Evolutionary conservation across 2,888 invertebrate genomes (phyloP), one percentile per base, ranked within the genome.

Genomic region (Teinopalpus imperialis): DNA sequence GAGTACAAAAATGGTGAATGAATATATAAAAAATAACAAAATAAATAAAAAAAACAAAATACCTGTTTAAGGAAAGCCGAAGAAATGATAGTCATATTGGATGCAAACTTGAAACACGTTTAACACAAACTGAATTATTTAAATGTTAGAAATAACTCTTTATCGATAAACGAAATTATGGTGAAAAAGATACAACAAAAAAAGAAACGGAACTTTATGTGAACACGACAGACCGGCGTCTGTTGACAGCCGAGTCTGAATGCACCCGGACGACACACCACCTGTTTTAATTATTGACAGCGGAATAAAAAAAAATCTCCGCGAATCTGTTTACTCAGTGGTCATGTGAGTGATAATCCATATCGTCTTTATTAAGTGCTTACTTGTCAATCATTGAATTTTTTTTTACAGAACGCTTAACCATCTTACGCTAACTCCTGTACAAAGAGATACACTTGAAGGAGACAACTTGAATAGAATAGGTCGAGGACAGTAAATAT

Each of bases 311-410:
- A 16, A 27, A 39, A 30, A 29, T 26, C 9, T 27, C 18, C 8
- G 14, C n/a, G 21, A 24, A 30, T 24, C 10, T 24, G 24, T 43
- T 43, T 36, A 16, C 23, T 6, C 1, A 21, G 9, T 1, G 29
- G 24, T 43, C 37, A 44, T 44, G 43, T 37, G 37, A 40, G 30
- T 18, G 41, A 46, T 46, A 46, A 41, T 41, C 41, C 35, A 10
- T 35, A 46, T 46, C 45, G 6, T 21, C 7, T 35, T 29, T 27
- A 21, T 27, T 23, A 16, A 30, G 20, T 29, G 26, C 35, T n/a
- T n/a, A n/a, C n/a, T 43, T 35, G 29, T 23, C 43, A 21, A 35
- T 35, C 21, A 27, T 31, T 16, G n/a, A n/a, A 12, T 13, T n/a
- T 8, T 34, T 42, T 14, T 34, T 34, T 13, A 21, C 8, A 8